Conservation (phyloP, 1,140 invertebrate species). For the Drosophila guanche region DNA sequence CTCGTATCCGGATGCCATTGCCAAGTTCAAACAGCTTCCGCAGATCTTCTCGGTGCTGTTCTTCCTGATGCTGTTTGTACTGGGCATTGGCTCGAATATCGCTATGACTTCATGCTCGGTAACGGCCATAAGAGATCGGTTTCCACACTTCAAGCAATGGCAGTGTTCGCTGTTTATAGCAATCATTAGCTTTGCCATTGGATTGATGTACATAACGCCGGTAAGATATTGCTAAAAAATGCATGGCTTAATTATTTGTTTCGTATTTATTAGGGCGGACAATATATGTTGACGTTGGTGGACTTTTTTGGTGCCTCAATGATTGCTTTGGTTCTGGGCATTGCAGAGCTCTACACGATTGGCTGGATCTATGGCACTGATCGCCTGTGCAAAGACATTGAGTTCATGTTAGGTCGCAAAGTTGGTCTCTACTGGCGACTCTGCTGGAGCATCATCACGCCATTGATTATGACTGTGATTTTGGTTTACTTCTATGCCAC, state of each 20-base stretch:
- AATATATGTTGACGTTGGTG: constrained; percentile 90
- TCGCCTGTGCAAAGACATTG: constrained; percentile 86
- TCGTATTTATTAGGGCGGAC: constrained; percentile 87
- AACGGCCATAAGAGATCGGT: constrained; percentile 89
- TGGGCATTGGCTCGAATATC: constrained; percentile 91
- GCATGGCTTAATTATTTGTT: not conserved
- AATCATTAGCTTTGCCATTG: constrained; percentile 86
- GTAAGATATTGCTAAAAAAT: constrained; percentile 84
- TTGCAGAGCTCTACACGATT: constrained; percentile 87
- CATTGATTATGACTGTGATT: constrained; percentile 88
- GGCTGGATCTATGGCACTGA: constrained; percentile 89
- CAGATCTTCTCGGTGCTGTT: constrained; percentile 95
- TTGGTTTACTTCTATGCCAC: constrained; percentile 87
- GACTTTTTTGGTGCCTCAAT: constrained; percentile 91
- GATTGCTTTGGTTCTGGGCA: constrained; percentile 88
- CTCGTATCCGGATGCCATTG: constrained; percentile 95
- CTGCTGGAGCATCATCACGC: constrained; percentile 92
- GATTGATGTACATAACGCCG: constrained; percentile 90
- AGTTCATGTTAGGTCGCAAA: constrained; percentile 89
- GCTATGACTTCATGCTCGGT: constrained; percentile 88
- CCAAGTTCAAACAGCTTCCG: constrained; percentile 90
- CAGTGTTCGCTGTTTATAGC: constrained; percentile 85
- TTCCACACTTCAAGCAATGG: constrained; percentile 86
- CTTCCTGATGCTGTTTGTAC: constrained; percentile 93
- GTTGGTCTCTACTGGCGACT: constrained; percentile 91